Base-by-base conservation (phyloP, 2,113 vertebrate genomes). In the Chamaetylas fuelleborni region DNA sequence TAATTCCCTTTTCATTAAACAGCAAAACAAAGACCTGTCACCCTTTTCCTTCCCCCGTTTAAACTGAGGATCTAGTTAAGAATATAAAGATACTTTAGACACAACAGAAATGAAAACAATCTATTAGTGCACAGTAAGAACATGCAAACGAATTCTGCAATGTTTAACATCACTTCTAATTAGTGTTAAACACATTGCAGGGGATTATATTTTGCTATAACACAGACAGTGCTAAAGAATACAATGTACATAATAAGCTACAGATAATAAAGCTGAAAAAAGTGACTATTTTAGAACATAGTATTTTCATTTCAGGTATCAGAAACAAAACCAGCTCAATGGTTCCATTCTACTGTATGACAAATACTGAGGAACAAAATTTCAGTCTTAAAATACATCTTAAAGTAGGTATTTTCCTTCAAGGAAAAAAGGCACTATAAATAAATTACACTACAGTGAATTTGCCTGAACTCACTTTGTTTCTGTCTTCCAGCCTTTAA, bases 401-500 rank as follows among this genome's bases (percentile, higher is more conserved):
- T 98, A 99, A 98, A 98, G 98, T 98, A 98, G 98, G 98, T 98
- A 98, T 98, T 99, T 99, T 99, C 99, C 99, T 99, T 99, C 99
- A 99, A 99, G 99, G 99, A 99, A 99, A 99, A 99, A 97, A 98
- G 96, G 98, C 99, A 99, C 99, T 99, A 99, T 99, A 99, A 99
- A 99, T 99, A 99, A 99, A 99, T 99, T 99, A 99, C 98, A 99
- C 99, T 99, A 99, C 99, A 99, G 98, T 99, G 98, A 99, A 99
- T 99, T 98, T 98, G 98, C 99, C 98, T 98, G 98, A 99, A 99
- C 98, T 98, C 98, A 99, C 98, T 98, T 99, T 98, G 99, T 99
- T 99, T 99, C 99, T 99, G 97, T 98, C 98, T 99, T 99, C 99
- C 99, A 99, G 99, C 98, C 98, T 98, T 98, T 98, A 98, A 99